Conservation (phyloP, 2,113 vertebrate species). For the Uria lomvia region DNA sequence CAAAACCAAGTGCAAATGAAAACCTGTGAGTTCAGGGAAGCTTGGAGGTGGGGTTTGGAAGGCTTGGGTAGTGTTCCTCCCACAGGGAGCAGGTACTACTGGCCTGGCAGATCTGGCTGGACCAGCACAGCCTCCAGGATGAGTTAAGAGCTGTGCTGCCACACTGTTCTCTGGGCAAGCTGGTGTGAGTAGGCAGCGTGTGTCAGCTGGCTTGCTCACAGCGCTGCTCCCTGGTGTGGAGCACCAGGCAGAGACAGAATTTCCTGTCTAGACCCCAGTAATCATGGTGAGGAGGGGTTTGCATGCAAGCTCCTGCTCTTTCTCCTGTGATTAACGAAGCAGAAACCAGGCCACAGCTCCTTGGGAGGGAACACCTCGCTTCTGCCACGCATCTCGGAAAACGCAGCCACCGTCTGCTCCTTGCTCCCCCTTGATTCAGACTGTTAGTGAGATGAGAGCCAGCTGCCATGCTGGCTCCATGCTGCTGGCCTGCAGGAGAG, state of each 20-base stretch:
- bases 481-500: neutral
- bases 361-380: neutral
- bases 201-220: neutral
- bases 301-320: neutral
- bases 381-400: neutral
- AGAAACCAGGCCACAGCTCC: neutral
- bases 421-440: accelerated
- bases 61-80: neutral
- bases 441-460: neutral
- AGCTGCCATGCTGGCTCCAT: accelerated
- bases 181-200: neutral
- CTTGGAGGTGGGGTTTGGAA: neutral
- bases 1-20: neutral
- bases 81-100: neutral
- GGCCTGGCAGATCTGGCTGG: neutral
- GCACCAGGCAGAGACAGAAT: neutral
- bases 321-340: neutral
- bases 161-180: neutral
- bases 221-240: neutral
- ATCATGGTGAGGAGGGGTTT: neutral
- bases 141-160: neutral
- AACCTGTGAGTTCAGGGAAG: neutral
- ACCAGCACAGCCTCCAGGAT: neutral
- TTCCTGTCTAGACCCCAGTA: slow-evolving; percentile 55
- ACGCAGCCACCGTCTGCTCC: neutral